Base-by-base conservation (phyloP, 2,888 invertebrate genomes). In the Andrena chrysosceles region DNA sequence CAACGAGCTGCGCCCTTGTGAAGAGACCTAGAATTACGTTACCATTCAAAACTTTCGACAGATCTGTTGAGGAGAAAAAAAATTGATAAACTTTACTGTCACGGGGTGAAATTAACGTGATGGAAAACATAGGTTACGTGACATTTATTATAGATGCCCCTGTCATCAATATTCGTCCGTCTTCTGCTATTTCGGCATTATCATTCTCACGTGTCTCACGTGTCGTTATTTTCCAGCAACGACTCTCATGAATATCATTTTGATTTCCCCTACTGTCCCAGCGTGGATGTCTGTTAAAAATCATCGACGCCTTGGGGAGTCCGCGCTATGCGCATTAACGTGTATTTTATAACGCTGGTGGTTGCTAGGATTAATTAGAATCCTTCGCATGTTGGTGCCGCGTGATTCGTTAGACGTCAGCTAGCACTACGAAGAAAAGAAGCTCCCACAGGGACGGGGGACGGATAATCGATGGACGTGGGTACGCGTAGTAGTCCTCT, bases 391-490 rank as follows among this genome's bases (percentile, higher is more conserved):
- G 7, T 33, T n/a, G 10, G 23, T 26, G 31, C n/a, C 31, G 20
- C 35, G 35, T 20, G 63, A 63, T 42, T 63, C 26, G 42, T 35
- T 52, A 52, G 59, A 35, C 20, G 62, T 31, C 59, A 42, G 33
- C 56, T 52, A 23, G 35, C 23, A 8, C n/a, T 29, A 7, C 63
- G 59, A 62, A 26, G 7, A 1, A n/a, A 59, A 29, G 48, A 29
- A 29, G 26, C 29, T 56, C n/a, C 63, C 49, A 60, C 62, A 67
- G 64, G 63, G 71, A 52, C 31, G 68, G 10, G 23, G 16, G 59
- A 8, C 52, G 42, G 52, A 77, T 83, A 86, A 87, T 87, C 82
- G 84, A 87, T 68, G 64, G 29, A 63, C 67, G 63, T 56, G 59
- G 75, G 52, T 77, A 56, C 71, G 77, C 7, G 54, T 56, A 31